phyloP scores from a whole-genome alignment of 2,113 vertebrate genomes.

The Lates calcarifer region DNA sequence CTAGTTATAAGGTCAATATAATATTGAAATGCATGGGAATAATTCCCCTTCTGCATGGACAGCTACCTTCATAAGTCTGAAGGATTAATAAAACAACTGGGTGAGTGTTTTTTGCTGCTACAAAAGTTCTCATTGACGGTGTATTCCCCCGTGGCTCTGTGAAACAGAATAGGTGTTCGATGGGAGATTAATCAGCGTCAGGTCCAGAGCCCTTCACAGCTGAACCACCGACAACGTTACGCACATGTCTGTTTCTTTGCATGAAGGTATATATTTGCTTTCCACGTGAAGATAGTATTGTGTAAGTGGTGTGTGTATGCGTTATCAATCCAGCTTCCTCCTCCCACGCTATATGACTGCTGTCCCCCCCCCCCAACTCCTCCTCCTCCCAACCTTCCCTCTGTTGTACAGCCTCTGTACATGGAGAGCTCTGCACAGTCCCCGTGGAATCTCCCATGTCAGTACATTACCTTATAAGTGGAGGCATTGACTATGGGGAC shows the following conservation, averaged over 20 bases:
- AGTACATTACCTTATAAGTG: constrained; percentile 83
- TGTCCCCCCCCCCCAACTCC: constrained; percentile 63
- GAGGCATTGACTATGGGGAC: constrained; percentile 78
- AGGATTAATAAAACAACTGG: constrained; percentile 75
- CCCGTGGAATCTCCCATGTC: constrained; percentile 75
- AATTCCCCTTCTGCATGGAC: constrained; percentile 60
- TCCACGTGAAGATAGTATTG: constrained; percentile 57
- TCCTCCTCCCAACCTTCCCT: constrained; percentile 55
- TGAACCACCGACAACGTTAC: constrained; percentile 48
- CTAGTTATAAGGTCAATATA: constrained; percentile 77
- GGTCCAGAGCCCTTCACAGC: constrained; percentile 41
- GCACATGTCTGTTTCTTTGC: constrained; percentile 37
- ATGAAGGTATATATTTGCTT: constrained; percentile 47
- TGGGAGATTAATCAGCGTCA: constrained; percentile 60
- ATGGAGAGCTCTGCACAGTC: constrained; percentile 66
- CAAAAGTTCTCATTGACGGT: constrained; percentile 69
- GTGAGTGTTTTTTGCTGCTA: constrained; percentile 67
- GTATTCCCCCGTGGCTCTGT: constrained; percentile 41
- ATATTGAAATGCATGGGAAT: constrained; percentile 80
- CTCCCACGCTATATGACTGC: constrained; percentile 70
- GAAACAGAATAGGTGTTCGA: constrained; percentile 65
- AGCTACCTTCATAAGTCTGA: constrained; percentile 71
- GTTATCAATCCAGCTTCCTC: constrained; percentile 68
- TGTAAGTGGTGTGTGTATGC: constrained; percentile 58
- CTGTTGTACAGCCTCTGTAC: constrained; percentile 66